A percentile compares a stretch with the other conserved stretches of the same genome.
phyloP scores from a whole-genome alignment of 2,888 invertebrate genomes.

The Priocnemis perturbator region DNA sequence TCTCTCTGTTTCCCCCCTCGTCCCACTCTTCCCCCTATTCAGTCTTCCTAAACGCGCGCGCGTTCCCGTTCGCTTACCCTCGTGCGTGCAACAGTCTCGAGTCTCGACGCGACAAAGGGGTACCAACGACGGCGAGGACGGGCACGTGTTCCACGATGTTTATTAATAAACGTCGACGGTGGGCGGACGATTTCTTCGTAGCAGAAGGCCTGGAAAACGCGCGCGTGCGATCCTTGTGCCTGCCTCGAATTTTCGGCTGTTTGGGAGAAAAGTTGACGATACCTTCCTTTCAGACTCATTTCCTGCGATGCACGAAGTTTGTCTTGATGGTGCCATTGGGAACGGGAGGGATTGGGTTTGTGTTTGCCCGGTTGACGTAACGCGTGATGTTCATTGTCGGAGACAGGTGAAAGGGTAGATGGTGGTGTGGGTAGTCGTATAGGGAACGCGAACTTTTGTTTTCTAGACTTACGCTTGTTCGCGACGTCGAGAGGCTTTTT shows the following conservation, averaged over 20 bases:
- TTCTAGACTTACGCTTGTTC: neutral
- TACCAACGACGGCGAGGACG: slow-evolving; percentile 57
- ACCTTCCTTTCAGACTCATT: no score
- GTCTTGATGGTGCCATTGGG: no score
- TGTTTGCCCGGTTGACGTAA: no score
- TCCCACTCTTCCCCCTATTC: neutral
- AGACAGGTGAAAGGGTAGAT: no score
- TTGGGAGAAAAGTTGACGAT: no score
- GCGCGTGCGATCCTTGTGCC: slow-evolving; percentile 38
- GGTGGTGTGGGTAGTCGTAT: neutral
- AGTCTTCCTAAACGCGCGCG: slow-evolving; percentile 31
- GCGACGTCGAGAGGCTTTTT: no score
- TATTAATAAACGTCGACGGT: slow-evolving; percentile 72
- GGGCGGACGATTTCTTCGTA: slow-evolving; percentile 63
- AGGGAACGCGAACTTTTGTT: slow-evolving; percentile 16
- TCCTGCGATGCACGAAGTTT: no score
- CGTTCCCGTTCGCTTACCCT: slow-evolving; percentile 40
- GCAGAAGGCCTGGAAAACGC: slow-evolving; percentile 55
- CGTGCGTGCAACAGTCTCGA: slow-evolving; percentile 42
- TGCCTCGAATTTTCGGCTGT: neutral
- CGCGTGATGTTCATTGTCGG: no score
- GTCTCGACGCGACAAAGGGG: slow-evolving; percentile 61
- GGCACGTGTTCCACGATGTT: slow-evolving; percentile 68
- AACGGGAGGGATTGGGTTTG: no score
- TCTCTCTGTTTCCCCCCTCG: no score